These are phyloP conservation scores for Ochropleura leucogaster DNA, from an alignment of 2,888 invertebrate species.

Conservation along the genomic window DNA sequence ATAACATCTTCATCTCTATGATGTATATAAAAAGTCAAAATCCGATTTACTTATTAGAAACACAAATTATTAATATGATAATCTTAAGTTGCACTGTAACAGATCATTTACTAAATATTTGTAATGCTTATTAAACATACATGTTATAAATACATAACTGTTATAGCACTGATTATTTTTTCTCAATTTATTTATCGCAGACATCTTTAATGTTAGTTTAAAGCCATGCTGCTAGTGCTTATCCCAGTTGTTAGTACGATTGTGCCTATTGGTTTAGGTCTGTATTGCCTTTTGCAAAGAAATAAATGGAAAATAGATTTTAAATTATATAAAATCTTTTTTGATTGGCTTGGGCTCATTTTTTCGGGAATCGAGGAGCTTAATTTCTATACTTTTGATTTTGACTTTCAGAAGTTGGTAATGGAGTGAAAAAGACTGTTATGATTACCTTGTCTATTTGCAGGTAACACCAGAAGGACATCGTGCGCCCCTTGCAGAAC, in stretches of 20 bases:
- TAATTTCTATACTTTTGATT: neutral
- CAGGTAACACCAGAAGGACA: conserved; percentile 96
- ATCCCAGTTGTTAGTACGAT: neutral
- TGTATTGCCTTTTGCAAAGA: neutral
- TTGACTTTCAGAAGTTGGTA: neutral
- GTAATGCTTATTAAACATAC: conserved; percentile 1
- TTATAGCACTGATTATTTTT: neutral
- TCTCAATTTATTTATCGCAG: neutral
- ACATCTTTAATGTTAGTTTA: neutral
- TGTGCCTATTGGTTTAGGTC: neutral
- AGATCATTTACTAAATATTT: conserved; percentile 7
- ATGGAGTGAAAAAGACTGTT: neutral
- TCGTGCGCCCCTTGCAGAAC: conserved; percentile 95
- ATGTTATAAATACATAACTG: neutral
- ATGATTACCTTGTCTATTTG: neutral
- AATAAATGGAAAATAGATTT: no score
- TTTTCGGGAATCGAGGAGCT: neutral
- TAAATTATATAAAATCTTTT: neutral
- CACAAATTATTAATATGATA: conserved; percentile 3
- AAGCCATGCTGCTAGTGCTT: neutral
- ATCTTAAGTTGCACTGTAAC: conserved; percentile 6
- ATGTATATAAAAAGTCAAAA: conserved; percentile 29
- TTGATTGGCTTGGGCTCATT: neutral
- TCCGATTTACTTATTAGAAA: conserved; percentile 1
- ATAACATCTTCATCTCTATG: conserved; percentile 24